These are phyloP conservation scores for Bucco capensis DNA, from an alignment of 2,113 vertebrate species.

Conservation along the genomic window DNA sequence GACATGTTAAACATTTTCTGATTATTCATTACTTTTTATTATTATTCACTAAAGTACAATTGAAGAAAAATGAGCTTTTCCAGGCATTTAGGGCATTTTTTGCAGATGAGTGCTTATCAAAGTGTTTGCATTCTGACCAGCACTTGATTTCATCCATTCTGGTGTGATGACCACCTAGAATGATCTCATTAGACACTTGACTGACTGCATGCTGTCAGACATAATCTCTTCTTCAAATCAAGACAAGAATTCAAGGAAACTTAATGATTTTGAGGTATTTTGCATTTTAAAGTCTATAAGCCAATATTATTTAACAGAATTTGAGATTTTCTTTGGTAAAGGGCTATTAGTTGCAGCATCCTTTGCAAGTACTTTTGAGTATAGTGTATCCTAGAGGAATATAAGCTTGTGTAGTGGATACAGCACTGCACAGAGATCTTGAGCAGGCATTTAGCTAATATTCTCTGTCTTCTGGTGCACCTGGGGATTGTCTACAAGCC, in stretches of 20 bases:
- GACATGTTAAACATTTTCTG: neutral
- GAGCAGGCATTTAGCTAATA: neutral
- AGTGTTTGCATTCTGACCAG: neutral
- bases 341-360: neutral
- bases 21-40: neutral
- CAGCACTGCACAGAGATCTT: neutral
- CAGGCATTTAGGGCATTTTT: neutral
- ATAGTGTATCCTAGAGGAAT: neutral
- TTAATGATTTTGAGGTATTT: neutral
- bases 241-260: neutral
- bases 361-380: neutral
- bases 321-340: neutral
- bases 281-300: neutral
- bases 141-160: neutral
- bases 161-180: neutral
- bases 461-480: neutral
- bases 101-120: neutral
- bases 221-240: conserved; percentile 1
- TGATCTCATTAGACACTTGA: conserved; percentile 34
- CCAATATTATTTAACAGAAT: neutral
- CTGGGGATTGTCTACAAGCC: neutral
- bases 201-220: conserved; percentile 34
- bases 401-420: neutral
- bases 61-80: neutral
- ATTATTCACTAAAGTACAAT: neutral